Evolutionary conservation across 1,140 invertebrate genomes (phyloP).

Genomic region (Hycleus cichorii): DNA sequence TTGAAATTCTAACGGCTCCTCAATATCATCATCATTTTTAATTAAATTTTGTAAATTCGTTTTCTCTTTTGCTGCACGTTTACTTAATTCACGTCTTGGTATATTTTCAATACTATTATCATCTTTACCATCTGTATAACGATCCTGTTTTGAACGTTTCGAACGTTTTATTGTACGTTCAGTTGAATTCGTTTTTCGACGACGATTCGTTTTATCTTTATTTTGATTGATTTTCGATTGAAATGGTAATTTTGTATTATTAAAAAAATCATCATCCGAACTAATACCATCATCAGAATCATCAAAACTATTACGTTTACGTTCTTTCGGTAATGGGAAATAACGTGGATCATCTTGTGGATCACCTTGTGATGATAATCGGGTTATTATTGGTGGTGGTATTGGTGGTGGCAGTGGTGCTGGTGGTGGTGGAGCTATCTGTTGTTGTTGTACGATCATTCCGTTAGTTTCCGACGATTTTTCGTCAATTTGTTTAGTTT

Average conservation of each 20-base stretch:
- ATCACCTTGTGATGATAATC: conserved; percentile 41
- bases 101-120: conserved; percentile 22
- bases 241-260: conserved; percentile 20
- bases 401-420: conserved; percentile 31
- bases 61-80: conserved; percentile 59
- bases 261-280: conserved; percentile 54
- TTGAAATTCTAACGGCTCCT: conserved; percentile 46
- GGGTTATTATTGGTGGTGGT: conserved; percentile 32
- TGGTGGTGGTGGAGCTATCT: conserved; percentile 17
- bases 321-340: conserved; percentile 64
- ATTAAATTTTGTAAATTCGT: conserved; percentile 43
- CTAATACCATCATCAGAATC: conserved; percentile 59
- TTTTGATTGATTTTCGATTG: conserved; percentile 21
- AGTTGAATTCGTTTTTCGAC: background rate
- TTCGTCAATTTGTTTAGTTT: conserved; percentile 31
- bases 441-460: conserved; percentile 2
- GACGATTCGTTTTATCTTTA: conserved; percentile 9
- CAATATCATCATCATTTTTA: conserved; percentile 45
- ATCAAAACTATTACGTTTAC: conserved; percentile 58
- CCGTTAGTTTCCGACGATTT: conserved; percentile 29
- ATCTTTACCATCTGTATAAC: conserved; percentile 18
- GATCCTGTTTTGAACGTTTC: background rate
- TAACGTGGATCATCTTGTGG: conserved; percentile 62
- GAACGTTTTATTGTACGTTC: background rate
- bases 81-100: conserved; percentile 54